Evolutionary conservation across 2,113 vertebrate species (phyloP).

Genomic region (Ptychochromis oligacanthus): DNA sequence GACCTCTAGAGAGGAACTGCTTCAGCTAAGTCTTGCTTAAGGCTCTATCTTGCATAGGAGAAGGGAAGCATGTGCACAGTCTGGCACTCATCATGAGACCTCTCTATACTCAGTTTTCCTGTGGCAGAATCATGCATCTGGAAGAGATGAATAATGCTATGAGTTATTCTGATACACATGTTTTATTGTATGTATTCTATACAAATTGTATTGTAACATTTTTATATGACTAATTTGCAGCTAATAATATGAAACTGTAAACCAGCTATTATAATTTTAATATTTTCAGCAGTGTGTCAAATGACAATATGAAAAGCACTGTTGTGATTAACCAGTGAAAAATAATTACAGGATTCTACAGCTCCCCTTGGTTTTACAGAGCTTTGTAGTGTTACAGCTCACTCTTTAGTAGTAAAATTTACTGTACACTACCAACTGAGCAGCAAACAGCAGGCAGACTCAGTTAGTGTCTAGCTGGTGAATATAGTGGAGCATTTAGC

Average conservation of each 20-base stretch:
- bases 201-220: not conserved
- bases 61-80: constrained; percentile 26
- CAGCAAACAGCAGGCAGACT: constrained; percentile 6
- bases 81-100: constrained; percentile 15
- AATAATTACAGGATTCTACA: not conserved
- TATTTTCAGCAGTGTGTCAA: not conserved
- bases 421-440: not conserved
- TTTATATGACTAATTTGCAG: too few relatives aligned
- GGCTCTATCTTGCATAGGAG: constrained; percentile 16
- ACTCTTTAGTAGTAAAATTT: not conserved
- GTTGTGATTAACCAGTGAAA: not conserved
- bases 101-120: not conserved
- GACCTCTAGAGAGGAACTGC: constrained; percentile 32
- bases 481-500: constrained; percentile 10
- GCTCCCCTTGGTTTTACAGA: not conserved
- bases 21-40: constrained; percentile 22
- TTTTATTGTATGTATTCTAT: too few relatives aligned
- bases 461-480: not conserved
- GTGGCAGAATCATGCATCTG: constrained; percentile 18
- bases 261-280: too few relatives aligned
- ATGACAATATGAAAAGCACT: not conserved
- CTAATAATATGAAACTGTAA: too few relatives aligned
- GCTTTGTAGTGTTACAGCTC: not conserved
- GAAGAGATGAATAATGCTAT: constrained; percentile 18
- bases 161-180: not conserved